Evolutionary conservation across 2,888 invertebrate species (phyloP).

Genomic region (Eulithis prunata): DNA sequence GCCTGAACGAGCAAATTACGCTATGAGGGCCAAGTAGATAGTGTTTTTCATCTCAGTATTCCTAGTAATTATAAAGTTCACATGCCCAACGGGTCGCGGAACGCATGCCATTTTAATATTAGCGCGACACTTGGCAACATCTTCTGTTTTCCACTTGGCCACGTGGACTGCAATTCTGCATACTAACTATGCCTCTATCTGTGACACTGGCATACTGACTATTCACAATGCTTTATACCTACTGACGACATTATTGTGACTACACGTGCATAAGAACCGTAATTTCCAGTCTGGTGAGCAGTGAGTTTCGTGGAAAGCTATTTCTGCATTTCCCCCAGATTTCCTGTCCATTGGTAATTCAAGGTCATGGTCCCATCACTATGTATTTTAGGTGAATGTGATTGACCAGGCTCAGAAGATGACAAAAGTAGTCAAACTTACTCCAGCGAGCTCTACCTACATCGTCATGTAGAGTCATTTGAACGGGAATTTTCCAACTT

Average conservation of each 20-base stretch:
- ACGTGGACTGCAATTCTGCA: constrained; percentile 15
- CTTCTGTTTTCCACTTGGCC: constrained; percentile 19
- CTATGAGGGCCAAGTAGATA: too few species aligned
- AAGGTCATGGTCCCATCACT: background rate
- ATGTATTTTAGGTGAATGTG: too few species aligned
- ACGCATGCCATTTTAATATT: constrained; percentile 49
- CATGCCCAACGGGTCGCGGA: constrained; percentile 34
- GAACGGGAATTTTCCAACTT: too few species aligned
- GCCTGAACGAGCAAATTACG: too few species aligned
- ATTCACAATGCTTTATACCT: background rate
- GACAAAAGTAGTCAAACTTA: too few species aligned
- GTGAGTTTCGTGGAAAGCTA: constrained; percentile 7
- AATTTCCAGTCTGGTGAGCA: background rate
- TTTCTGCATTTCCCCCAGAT: background rate
- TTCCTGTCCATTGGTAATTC: background rate
- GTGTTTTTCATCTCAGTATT: too few species aligned
- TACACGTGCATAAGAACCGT: constrained; percentile 2
- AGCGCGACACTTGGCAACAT: constrained; percentile 52
- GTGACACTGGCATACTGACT: constrained; percentile 12
- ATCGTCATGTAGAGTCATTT: too few species aligned
- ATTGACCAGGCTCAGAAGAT: too few species aligned
- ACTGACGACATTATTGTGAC: background rate
- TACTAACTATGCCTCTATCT: constrained; percentile 1
- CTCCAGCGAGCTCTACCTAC: too few species aligned
- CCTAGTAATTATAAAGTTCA: constrained; percentile 28